Evolutionary conservation across 2,888 invertebrate genomes (phyloP).

Genomic region (Scaptomyza caliginosa): DNA sequence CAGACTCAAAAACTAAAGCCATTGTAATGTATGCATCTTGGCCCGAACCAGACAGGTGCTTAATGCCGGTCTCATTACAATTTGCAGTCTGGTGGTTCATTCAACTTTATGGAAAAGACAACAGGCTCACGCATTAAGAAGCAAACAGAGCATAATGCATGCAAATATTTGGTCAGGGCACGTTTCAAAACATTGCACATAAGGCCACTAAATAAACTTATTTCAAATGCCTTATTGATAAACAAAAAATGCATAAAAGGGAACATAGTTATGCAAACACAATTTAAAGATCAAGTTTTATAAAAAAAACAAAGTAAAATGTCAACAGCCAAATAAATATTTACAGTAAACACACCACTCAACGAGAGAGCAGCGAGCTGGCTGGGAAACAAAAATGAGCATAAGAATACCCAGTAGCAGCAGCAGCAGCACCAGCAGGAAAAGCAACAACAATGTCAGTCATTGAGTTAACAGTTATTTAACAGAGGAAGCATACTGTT

Average conservation of each 20-base stretch:
- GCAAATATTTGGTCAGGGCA: conserved; percentile 66
- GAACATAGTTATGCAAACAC: conserved; percentile 38
- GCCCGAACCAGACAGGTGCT: conserved; percentile 50
- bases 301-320: conserved; percentile 58
- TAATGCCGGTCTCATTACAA: conserved; percentile 15
- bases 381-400: conserved; percentile 8
- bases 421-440: background rate
- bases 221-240: conserved; percentile 47
- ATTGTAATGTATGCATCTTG: conserved; percentile 19
- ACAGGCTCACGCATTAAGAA: conserved; percentile 30
- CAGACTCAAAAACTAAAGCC: conserved; percentile 20
- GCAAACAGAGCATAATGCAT: conserved; percentile 39
- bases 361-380: background rate
- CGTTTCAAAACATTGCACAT: conserved; percentile 47
- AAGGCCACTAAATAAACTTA: conserved; percentile 66
- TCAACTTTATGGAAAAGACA: conserved; percentile 55
- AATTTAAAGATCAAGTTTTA: conserved; percentile 55
- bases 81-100: conserved; percentile 46
- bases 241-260: conserved; percentile 29
- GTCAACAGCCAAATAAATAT: conserved; percentile 71
- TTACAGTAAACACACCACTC: conserved; percentile 20
- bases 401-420: background rate
- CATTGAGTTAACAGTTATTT: conserved; percentile 4
- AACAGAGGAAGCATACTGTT: conserved; percentile 1
- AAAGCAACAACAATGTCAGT: background rate